Base-by-base conservation (phyloP, 2,888 invertebrate species). In the Parnassius glacialis region DNA sequence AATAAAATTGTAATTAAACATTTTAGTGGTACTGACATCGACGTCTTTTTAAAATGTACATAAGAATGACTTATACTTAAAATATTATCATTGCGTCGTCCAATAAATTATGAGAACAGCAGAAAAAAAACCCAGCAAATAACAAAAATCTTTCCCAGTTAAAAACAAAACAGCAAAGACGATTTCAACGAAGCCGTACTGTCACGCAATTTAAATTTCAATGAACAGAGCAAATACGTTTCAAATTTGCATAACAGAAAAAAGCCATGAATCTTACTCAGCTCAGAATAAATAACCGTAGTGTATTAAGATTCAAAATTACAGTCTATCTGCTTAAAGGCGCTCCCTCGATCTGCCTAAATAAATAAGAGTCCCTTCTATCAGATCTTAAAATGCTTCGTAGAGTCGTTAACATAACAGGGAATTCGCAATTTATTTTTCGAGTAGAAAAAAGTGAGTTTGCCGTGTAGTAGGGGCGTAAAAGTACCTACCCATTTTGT, bases 281-380 rank as follows among this genome's bases (percentile, higher is more conserved):
- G 77, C 83, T 84, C 79, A 83, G 84, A 86, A 85, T 88, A 87
- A 88, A 85, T 84, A 87, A 88, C 87, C 83, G 81, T 75, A 72
- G 73, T 75, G 80, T 82, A 84, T 87, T 87, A 87, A 83, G 83
- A 87, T 87, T 86, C 82, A 85, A 47, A 87, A 87, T 88, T 83
- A 83, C 81, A 75, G 80, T 81, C 78, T 83, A 85, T 85, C 85
- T 82, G 73, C 80, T 84, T 83, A 84, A 80, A 80, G 70, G 72
- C 70, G 70, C 76, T 74, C 79, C 77, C 68, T 71, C 58, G 45
- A 68, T 69, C 72, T 74, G 72, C 79, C 78, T 81, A 76, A 77
- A 81, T 83, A 87, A 83, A 82, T 78, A 81, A 83, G 75, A 73
- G 76, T 75, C 73, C 75, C 77, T 76, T 78, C 81, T 78, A 81